phyloP scores from a whole-genome alignment of 2,797 vertebrate species.

The Artibeus jamaicensis region DNA sequence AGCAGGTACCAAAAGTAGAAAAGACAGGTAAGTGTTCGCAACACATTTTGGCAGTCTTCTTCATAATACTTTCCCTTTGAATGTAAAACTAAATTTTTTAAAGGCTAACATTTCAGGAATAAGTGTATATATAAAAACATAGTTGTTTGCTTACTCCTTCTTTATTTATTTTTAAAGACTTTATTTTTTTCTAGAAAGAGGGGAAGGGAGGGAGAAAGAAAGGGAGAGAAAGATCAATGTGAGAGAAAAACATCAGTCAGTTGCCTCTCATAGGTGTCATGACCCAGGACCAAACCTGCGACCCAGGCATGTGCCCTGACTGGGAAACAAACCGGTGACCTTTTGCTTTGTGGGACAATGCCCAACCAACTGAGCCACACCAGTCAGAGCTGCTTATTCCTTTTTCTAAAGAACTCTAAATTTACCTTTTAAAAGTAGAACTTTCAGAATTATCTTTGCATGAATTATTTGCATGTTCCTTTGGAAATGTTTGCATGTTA shows the following conservation, averaged over 20 bases:
- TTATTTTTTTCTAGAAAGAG: neutral
- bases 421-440: constrained; percentile 42
- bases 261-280: neutral
- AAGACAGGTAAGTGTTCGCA: constrained; percentile 80
- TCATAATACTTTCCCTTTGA: neutral
- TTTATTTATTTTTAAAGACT: neutral
- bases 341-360: neutral
- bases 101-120: neutral
- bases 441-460: neutral
- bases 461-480: constrained; percentile 53
- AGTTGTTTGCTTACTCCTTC: neutral
- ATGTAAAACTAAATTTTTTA: neutral
- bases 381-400: neutral
- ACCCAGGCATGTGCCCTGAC: neutral
- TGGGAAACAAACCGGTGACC: neutral
- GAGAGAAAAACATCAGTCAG: neutral
- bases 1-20: constrained; percentile 71
- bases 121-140: neutral
- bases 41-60: constrained; percentile 11
- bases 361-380: neutral
- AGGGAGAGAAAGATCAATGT: neutral
- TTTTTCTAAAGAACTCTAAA: constrained; percentile 8
- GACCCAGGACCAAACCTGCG: neutral
- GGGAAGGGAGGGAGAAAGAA: neutral
- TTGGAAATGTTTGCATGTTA: constrained; percentile 33